These are phyloP conservation scores for Papilio glaucus DNA, from an alignment of 1,140 invertebrate species.

Conservation along the genomic window DNA sequence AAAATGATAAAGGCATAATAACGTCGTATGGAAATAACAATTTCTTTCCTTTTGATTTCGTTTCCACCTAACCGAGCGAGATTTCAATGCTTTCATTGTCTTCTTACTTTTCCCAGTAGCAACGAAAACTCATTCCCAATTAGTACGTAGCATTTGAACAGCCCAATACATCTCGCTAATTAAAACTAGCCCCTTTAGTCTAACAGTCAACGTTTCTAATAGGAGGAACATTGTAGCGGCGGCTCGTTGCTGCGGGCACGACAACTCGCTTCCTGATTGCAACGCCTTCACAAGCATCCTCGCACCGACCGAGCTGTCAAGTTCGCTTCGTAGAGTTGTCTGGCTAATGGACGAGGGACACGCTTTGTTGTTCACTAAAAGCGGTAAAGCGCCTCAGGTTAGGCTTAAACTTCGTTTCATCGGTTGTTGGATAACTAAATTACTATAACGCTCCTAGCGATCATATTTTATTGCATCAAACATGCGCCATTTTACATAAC, in stretches of 20 bases:
- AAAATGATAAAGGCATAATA: too few relatives aligned
- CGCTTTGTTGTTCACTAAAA: background rate
- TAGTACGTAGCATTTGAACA: constrained; percentile 5
- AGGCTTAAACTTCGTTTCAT: constrained; percentile 7
- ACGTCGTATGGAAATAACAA: too few relatives aligned
- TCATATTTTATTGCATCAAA: background rate
- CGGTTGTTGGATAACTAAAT: constrained; percentile 9
- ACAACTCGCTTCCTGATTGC: constrained; percentile 66
- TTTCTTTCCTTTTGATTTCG: too few relatives aligned
- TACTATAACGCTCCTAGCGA: background rate
- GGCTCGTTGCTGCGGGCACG: constrained; percentile 44
- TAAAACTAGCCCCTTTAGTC: constrained; percentile 8
- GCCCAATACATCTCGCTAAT: constrained; percentile 3
- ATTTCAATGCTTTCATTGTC: constrained; percentile 9
- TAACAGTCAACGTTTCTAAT: constrained; percentile 24
- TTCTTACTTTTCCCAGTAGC: background rate
- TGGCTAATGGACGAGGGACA: constrained; percentile 21
- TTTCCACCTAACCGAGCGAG: background rate
- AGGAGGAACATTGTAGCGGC: constrained; percentile 25
- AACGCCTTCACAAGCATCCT: constrained; percentile 45
- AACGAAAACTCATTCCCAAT: background rate
- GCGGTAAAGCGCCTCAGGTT: background rate
- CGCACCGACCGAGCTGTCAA: constrained; percentile 43
- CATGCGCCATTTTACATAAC: too few relatives aligned
- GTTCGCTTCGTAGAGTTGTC: constrained; percentile 42